phyloP scores from a whole-genome alignment of 2,888 invertebrate species.

The Gandaritis pyraliata region DNA sequence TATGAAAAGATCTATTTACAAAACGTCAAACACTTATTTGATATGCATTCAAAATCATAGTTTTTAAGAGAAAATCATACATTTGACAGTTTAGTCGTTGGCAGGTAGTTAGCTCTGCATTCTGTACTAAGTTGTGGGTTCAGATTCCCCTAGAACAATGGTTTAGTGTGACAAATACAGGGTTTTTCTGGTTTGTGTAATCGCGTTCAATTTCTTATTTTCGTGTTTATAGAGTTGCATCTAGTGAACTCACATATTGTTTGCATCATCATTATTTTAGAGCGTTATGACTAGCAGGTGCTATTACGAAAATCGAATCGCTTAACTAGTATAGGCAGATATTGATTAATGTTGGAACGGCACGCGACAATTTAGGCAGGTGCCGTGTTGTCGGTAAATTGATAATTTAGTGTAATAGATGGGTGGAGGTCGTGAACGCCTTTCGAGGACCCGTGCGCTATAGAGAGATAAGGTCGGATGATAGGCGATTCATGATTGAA shows the following conservation, averaged over 20 bases:
- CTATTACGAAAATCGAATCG: constrained; percentile 54
- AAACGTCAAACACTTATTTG: no score
- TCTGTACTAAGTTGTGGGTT: no score
- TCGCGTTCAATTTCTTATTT: no score
- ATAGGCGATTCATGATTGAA: constrained; percentile 31
- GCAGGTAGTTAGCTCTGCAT: no score
- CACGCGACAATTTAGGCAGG: constrained; percentile 71
- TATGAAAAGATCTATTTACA: not conserved
- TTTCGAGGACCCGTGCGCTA: constrained; percentile 28
- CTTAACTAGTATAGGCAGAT: constrained; percentile 62
- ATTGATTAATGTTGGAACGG: constrained; percentile 64
- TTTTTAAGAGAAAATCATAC: not conserved
- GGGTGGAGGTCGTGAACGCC: constrained; percentile 29
- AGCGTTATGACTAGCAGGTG: constrained; percentile 43
- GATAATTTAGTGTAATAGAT: constrained; percentile 56
- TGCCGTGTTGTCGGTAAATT: constrained; percentile 58
- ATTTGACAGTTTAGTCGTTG: no score
- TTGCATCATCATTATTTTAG: constrained; percentile 30
- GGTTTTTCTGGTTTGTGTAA: no score
- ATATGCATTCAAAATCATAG: no score
- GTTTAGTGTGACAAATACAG: no score
- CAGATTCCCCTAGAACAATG: no score
- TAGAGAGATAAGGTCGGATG: constrained; percentile 30
- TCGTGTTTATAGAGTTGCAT: no score
- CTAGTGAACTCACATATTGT: not conserved